phyloP scores from a whole-genome alignment of 2,797 vertebrate species.

The Urosaurus nigricauda region DNA sequence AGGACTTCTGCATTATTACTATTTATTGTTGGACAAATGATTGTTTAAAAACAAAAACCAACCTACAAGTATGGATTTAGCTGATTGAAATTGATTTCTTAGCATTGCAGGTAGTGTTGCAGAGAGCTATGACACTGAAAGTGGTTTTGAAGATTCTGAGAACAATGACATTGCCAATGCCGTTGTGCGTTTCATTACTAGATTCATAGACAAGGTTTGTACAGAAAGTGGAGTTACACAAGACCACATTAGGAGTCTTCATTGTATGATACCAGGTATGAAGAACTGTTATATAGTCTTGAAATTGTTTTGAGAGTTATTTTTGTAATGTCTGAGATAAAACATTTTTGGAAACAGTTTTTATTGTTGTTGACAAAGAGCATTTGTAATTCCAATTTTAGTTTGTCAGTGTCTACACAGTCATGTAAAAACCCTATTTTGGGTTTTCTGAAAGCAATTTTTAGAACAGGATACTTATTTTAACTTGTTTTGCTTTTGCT shows the following conservation, averaged over 20 bases:
- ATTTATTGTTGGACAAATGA: not conserved
- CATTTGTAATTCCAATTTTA: constrained; percentile 37
- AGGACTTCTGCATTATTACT: not conserved
- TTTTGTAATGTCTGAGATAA: constrained; percentile 6
- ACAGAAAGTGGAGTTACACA: constrained; percentile 98
- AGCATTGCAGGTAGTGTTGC: constrained; percentile 98
- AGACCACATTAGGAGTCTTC: constrained; percentile 97
- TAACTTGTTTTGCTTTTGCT: constrained; percentile 43
- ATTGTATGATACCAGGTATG: constrained; percentile 98
- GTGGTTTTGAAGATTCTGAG: constrained; percentile 97
- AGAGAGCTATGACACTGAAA: constrained; percentile 98
- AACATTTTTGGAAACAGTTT: constrained; percentile 1
- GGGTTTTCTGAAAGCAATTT: constrained; percentile 27
- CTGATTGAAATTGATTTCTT: constrained; percentile 30
- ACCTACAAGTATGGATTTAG: not conserved
- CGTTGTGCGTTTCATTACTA: constrained; percentile 92
- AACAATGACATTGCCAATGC: constrained; percentile 93
- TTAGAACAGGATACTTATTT: constrained; percentile 36
- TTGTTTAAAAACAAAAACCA: not conserved
- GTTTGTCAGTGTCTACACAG: constrained; percentile 40
- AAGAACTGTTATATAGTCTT: constrained; percentile 35
- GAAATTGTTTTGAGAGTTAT: not conserved
- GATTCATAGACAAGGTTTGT: constrained; percentile 98
- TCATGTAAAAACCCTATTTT: not conserved
- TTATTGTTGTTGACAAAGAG: not conserved